Base-by-base conservation (phyloP, 2,888 invertebrate genomes). In the Drosophila fungiperda region DNA sequence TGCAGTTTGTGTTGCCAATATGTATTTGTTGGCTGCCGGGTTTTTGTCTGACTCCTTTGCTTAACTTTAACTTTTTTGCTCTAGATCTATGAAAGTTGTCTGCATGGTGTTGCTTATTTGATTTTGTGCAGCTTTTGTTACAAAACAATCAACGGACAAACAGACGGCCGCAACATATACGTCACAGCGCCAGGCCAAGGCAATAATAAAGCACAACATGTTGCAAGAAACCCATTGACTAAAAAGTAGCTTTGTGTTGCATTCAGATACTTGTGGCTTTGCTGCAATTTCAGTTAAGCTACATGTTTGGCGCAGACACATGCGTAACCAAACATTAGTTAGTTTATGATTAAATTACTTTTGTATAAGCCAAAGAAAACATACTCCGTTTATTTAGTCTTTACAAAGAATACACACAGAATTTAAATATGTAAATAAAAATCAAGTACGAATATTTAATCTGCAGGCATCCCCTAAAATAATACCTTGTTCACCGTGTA, bases 101-200 rank as follows among this genome's bases (percentile, higher is more conserved):
- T 62, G 67, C 67, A 54, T 68, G 85, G 82, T 89, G 88, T 83
- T 83, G 86, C 83, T 88, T 87, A 89, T 89, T 87, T 87, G 83
- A 89, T 87, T 88, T 75, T 75, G 63, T 64, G 60, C 79, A 70
- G 76, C 89, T 76, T 86, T 86, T 84, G 84, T 81, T 81, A 76
- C 67, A 68, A 65, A 87, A 78, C 72, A 72, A 76, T 70, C 74
- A 71, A 57, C 58, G 54, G 65, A 59, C 69, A 61, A 59, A 48
- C 70, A 65, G 61, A 23, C 35, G 23, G n/a, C 15, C 12, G 38
- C 63, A 76, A 70, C 86, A 82, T 78, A 68, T 85, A 83, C 69
- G 78, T 70, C 72, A 61, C 74, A 82, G 73, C 72, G 59, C 65
- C 74, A 60, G 72, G 61, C 68, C 66, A 76, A 75, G 66, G 60